These are phyloP conservation scores for Tanypteryx hageni DNA, from an alignment of 2,888 invertebrate species.

Conservation along the genomic window DNA sequence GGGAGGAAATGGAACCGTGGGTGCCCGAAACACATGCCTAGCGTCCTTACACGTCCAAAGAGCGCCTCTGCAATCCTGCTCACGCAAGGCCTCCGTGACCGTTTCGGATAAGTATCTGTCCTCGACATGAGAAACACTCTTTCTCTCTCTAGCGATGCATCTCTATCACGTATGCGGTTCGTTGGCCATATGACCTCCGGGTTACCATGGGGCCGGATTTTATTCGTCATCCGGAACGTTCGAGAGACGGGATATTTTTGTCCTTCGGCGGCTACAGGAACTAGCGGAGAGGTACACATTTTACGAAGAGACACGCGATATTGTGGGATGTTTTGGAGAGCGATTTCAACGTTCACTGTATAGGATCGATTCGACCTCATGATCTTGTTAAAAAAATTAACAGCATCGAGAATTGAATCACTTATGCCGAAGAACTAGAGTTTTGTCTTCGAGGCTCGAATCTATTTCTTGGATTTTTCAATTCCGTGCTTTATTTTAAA, in stretches of 20 bases:
- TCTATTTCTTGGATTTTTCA: too few species aligned
- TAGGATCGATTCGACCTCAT: not conserved
- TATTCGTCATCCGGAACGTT: not conserved
- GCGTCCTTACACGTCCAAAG: not conserved
- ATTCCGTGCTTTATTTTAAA: too few species aligned
- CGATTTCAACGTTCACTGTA: not conserved
- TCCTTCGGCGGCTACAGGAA: not conserved
- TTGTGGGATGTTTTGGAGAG: not conserved
- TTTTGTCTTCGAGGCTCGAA: too few species aligned
- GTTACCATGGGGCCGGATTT: conserved; percentile 18
- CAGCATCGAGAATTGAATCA: too few species aligned
- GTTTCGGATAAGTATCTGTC: conserved; percentile 48
- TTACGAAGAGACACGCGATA: not conserved
- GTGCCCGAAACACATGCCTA: not conserved
- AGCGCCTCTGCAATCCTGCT: conserved; percentile 4
- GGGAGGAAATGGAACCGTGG: not conserved
- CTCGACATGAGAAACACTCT: conserved; percentile 20
- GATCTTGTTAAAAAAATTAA: too few species aligned
- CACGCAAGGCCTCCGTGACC: conserved; percentile 53
- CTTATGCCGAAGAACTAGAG: too few species aligned
- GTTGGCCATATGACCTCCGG: conserved; percentile 46
- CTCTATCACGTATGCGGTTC: conserved; percentile 51
- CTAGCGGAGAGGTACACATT: not conserved
- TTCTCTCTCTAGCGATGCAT: conserved; percentile 2
- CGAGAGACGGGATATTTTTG: not conserved